Base-by-base conservation (phyloP, 35 echinoderm and acorn worm genomes). In the Apostichopus californicus region DNA sequence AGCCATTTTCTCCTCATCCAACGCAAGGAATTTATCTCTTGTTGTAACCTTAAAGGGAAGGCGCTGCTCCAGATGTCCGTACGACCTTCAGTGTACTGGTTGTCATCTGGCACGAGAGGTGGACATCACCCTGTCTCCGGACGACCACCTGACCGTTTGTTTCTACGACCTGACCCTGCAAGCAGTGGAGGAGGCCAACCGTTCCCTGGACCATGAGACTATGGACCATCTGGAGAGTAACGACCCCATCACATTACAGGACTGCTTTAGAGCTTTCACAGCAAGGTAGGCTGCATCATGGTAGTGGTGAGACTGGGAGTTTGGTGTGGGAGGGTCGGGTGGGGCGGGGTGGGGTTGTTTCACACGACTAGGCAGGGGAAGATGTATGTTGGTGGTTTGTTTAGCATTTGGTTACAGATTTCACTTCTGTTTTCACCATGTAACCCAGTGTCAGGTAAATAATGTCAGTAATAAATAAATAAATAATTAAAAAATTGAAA, bases 251-350 rank as follows among this genome's bases (percentile, higher is more conserved):
- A 99, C 95, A 17, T 77, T 99, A 34, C 92, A 94, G 78, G 93
- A 99, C 54, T 99, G 97, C 85, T 99, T 99, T 73, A 83, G 94
- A 59, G 97, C 97, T 63, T 99, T 99, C 84, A 93, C 97, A 70
- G 93, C 96, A 78, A 99, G 97, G 97, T 99, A 73, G 58, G 77
- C 87, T 8, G 22, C 34, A 72, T 5, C 7, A 61, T 61, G 11
- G 12, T 61, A 61, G 58, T 9, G 11, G 58, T 9, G 12, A 61
- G 58, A 8, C 75, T 17, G 5, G 25, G 25, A 77, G 25, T 7
- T 1, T 25, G 17, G 73, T 21, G 73, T 9, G 75, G 18, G 18
- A 77, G 7, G 7, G 17, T 7, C 17, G 18, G 3, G 18, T 1
- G 75, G 75, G 18, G 10, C 6, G 75, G 18, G 9, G 18, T 24